A percentile compares a stretch with the other conserved stretches of the same genome.
These are phyloP conservation scores for Tiliacea aurago DNA, from an alignment of 2,888 invertebrate genomes.

Conservation along the genomic window DNA sequence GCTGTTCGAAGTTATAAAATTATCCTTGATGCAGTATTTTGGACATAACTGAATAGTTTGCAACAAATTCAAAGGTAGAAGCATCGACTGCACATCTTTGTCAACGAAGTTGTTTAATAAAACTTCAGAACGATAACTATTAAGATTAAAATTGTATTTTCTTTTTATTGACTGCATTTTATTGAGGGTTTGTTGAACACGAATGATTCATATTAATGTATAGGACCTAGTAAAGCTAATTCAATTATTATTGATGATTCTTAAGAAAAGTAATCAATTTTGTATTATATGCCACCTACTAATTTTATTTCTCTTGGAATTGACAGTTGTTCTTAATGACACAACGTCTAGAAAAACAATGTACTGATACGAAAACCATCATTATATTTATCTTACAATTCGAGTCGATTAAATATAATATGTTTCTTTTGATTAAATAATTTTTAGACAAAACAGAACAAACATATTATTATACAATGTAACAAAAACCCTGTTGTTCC, in stretches of 20 bases:
- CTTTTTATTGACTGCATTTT: background rate
- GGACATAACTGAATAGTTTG: slow-evolving; percentile 19
- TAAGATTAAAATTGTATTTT: background rate
- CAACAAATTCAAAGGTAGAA: slow-evolving; percentile 14
- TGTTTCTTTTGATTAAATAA: too few species aligned
- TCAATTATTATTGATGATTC: background rate
- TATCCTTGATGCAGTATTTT: slow-evolving; percentile 14
- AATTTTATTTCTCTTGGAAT: background rate
- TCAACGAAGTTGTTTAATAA: slow-evolving; percentile 12
- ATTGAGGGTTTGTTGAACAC: background rate
- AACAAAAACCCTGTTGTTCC: too few species aligned
- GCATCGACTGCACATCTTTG: slow-evolving; percentile 22
- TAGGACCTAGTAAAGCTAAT: background rate
- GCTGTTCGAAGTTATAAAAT: slow-evolving; percentile 5
- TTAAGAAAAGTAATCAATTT: background rate
- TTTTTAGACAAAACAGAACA: too few species aligned
- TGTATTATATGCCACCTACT: background rate
- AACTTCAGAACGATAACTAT: background rate
- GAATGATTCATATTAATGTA: background rate
- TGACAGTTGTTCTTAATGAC: background rate
- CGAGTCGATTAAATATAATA: too few species aligned
- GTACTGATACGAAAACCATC: too few species aligned
- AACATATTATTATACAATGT: too few species aligned
- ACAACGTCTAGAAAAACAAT: background rate
- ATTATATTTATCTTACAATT: too few species aligned